Evolutionary conservation across 2,888 invertebrate species (phyloP).

Genomic region (Lathronympha strigana): DNA sequence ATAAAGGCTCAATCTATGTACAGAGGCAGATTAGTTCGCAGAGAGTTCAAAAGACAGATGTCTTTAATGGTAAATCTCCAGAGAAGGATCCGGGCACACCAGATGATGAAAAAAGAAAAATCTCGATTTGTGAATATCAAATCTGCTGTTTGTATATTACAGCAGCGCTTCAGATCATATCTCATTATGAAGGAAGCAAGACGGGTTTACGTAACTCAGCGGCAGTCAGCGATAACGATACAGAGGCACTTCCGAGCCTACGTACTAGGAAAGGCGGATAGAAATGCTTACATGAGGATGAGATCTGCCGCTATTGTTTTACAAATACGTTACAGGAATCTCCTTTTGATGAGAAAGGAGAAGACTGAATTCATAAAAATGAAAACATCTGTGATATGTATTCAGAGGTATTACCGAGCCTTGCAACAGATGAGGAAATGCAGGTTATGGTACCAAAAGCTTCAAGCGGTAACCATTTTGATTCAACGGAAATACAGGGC

Average conservation of each 20-base stretch:
- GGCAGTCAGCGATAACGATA: conserved; percentile 56
- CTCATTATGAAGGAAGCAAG: conserved; percentile 57
- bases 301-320: conserved; percentile 57
- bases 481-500: conserved; percentile 77
- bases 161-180: conserved; percentile 74
- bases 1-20: conserved; percentile 76
- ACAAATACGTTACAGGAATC: conserved; percentile 70
- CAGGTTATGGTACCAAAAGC: conserved; percentile 52
- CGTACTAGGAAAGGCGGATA: conserved; percentile 48
- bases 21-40: conserved; percentile 70
- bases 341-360: conserved; percentile 63
- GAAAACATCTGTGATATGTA: conserved; percentile 52
- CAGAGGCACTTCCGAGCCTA: conserved; percentile 58
- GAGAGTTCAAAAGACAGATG: conserved; percentile 60
- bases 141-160: conserved; percentile 72
- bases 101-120: conserved; percentile 65
- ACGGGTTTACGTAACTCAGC: conserved; percentile 53
- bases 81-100: conserved; percentile 74
- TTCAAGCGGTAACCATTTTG: conserved; percentile 59
- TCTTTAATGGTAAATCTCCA: conserved; percentile 75
- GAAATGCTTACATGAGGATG: conserved; percentile 47
- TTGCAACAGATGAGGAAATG: conserved; percentile 57
- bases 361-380: conserved; percentile 52
- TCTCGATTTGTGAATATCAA: conserved; percentile 64
- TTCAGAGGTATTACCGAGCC: conserved; percentile 71